Percentiles rank a stretch among this genome's conserved stretches.
Evolutionary conservation across 2,888 invertebrate genomes (phyloP).

Genomic region (Gandaritis pyraliata): DNA sequence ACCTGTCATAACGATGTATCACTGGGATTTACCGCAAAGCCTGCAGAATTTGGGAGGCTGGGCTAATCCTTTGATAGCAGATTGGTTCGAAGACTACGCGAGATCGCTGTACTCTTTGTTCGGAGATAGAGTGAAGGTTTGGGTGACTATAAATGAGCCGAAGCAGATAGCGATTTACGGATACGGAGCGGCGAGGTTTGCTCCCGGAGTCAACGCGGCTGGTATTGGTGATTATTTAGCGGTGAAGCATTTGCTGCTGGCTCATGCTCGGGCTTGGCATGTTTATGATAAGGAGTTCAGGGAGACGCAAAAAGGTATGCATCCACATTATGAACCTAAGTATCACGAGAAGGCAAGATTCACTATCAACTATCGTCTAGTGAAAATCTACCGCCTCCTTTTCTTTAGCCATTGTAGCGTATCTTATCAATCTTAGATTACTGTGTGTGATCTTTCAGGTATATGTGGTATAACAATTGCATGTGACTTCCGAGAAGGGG

Average conservation of each 20-base stretch:
- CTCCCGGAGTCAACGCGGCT: constrained; percentile 67
- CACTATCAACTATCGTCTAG: no score
- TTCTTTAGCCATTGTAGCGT: no score
- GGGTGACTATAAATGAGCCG: constrained; percentile 86
- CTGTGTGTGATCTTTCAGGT: constrained; percentile 45
- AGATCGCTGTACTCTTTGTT: constrained; percentile 71
- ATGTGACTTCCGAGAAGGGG: constrained; percentile 61
- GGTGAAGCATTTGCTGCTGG: constrained; percentile 77
- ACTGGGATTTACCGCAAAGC: constrained; percentile 83
- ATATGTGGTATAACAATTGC: constrained; percentile 67
- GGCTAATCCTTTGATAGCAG: constrained; percentile 70
- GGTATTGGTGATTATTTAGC: constrained; percentile 81
- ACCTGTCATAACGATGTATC: constrained; percentile 84
- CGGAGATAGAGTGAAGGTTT: constrained; percentile 80
- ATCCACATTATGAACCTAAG: no score
- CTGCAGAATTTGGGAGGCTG: constrained; percentile 85
- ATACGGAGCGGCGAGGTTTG: constrained; percentile 69
- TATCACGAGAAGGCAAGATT: no score
- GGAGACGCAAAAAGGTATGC: constrained; percentile 55
- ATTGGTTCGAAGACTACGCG: constrained; percentile 81
- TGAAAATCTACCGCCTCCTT: no score
- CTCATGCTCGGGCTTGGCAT: constrained; percentile 83
- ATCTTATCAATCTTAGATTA: neutral
- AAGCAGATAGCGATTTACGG: constrained; percentile 67
- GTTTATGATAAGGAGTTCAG: constrained; percentile 72